A percentile compares a stretch with the other conserved stretches of the same genome.
These are phyloP conservation scores for Parasteatoda tepidariorum DNA, from an alignment of 1,140 invertebrate species.

Conservation along the genomic window DNA sequence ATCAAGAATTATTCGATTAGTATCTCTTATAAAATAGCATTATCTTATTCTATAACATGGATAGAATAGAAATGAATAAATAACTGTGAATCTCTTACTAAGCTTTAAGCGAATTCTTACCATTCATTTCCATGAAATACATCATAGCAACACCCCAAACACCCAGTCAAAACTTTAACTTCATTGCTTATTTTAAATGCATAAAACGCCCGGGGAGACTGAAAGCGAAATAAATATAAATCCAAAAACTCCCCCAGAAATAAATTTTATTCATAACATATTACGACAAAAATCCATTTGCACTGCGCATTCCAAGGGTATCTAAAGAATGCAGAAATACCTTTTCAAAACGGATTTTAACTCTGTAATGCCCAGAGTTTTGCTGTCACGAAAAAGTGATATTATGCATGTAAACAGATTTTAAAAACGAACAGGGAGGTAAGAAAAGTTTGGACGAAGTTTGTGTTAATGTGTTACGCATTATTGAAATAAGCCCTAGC, in stretches of 20 bases:
- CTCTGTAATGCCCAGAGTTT: constrained; percentile 7
- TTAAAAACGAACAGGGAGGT: constrained; percentile 17
- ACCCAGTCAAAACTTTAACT: too few relatives aligned
- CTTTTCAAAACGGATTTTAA: constrained; percentile 16
- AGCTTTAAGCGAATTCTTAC: too few relatives aligned
- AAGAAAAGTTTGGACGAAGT: not conserved
- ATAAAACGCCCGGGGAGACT: not conserved
- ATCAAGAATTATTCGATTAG: too few relatives aligned
- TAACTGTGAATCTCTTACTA: too few relatives aligned
- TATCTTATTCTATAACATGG: too few relatives aligned
- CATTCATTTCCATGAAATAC: too few relatives aligned
- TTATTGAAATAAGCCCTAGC: constrained; percentile 28
- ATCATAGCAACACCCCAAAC: too few relatives aligned
- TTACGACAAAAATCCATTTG: constrained; percentile 54
- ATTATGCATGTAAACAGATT: constrained; percentile 50
- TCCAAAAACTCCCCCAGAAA: not conserved
- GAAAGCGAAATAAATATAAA: not conserved
- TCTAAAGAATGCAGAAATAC: constrained; percentile 41
- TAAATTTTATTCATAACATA: constrained; percentile 56
- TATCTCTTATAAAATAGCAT: too few relatives aligned
- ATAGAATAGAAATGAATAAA: too few relatives aligned
- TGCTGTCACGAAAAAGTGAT: constrained; percentile 52
- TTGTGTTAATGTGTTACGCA: constrained; percentile 15
- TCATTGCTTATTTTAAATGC: not conserved
- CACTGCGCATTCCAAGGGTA: constrained; percentile 12